Evolutionary conservation across 2,888 invertebrate species (phyloP), one percentile per base, ranked within the genome.

Genomic region (Temnothorax rugatulus): DNA sequence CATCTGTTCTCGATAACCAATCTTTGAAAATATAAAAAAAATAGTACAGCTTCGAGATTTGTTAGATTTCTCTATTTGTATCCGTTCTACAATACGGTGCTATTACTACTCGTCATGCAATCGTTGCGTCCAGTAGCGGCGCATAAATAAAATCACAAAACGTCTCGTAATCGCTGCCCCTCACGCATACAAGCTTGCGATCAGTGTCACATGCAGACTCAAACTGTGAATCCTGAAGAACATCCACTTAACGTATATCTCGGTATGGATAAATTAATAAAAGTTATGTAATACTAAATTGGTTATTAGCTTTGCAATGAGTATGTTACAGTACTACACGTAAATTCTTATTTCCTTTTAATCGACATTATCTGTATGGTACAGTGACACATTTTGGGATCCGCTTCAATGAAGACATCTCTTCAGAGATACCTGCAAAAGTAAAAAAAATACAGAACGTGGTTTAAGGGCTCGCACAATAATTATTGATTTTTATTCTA

Each of bases 261-360:
- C 87, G 83, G 82, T 91, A 91, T 82, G 86, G 88, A 90, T 90
- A 86, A 90, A 87, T 85, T 84, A 90, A 88, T 89, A 83, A 85
- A 84, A 84, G 41, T 63, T 84, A 83, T 61, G 81, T 86, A 73
- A 84, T 79, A 86, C 73, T 81, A 82, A 83, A 84, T 68, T 63
- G 84, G 59, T 64, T 77, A 83, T 87, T 88, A 88, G 82, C 86
- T 85, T 87, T 89, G 59, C 69, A 90, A 89, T 92, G 91, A 92
- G 90, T 93, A 92, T 91, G 90, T 91, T 92, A 92, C 92, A 92
- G 87, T 91, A 90, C 84, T 87, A 87, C 85, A 85, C 88, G 87
- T 88, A 88, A 90, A 90, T 86, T 88, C 89, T 92, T 91, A 92
- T 77, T 88, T 71, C 13, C 84, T 79, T 87, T 89, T 88, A 91